Percentiles rank a stretch among this genome's conserved stretches.
Conservation (phyloP, 2,797 vertebrate species). For the Margarornis squamiger region DNA sequence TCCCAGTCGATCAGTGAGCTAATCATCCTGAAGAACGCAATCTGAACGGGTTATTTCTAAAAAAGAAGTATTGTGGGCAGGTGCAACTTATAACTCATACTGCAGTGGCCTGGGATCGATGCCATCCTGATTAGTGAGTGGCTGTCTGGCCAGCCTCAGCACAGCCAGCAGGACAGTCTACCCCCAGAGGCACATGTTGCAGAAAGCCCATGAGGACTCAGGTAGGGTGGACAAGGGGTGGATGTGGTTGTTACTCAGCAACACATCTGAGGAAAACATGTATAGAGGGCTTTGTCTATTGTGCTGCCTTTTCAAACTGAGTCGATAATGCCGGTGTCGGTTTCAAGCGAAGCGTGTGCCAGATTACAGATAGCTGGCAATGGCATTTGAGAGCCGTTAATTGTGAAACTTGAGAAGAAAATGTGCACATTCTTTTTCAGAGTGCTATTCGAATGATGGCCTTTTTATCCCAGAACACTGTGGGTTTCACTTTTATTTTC, state of each 20-base stretch:
- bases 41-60: neutral
- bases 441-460: slow-evolving; percentile 39
- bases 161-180: accelerated
- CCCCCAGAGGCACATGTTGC: neutral
- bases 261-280: neutral
- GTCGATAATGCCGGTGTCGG: slow-evolving; percentile 56
- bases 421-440: slow-evolving; percentile 67
- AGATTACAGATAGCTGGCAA: slow-evolving; percentile 64
- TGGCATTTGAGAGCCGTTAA: slow-evolving; percentile 63
- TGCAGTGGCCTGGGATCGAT: neutral
- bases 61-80: neutral
- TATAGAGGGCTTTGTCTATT: slow-evolving; percentile 26
- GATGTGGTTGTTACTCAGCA: slow-evolving; percentile 48
- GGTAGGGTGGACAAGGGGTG: neutral
- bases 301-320: slow-evolving; percentile 59
- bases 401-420: slow-evolving; percentile 77
- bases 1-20: neutral
- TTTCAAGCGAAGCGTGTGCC: slow-evolving; percentile 67
- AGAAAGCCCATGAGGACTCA: neutral
- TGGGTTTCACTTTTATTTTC: slow-evolving; percentile 64
- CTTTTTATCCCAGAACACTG: slow-evolving; percentile 38
- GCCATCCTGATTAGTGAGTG: neutral
- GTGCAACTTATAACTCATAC: neutral
- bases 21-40: neutral
- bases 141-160: neutral